These are phyloP conservation scores for Pitta sordida DNA, from an alignment of 2,113 vertebrate species.

Conservation along the genomic window DNA sequence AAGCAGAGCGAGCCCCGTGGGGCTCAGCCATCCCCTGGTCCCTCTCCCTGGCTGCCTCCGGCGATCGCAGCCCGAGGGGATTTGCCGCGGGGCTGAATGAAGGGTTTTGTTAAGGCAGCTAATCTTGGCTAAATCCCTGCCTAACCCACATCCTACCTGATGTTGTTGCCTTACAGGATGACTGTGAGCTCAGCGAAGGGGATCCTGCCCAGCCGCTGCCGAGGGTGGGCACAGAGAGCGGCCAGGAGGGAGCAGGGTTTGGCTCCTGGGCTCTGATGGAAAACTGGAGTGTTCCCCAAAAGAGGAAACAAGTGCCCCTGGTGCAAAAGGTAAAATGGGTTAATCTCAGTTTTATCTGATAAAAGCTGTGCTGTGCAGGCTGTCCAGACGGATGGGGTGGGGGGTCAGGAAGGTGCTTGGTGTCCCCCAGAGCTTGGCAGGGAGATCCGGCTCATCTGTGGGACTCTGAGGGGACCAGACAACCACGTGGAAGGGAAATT, in stretches of 20 bases:
- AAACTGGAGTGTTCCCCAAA: background rate
- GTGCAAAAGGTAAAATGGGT: background rate
- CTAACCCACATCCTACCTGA: background rate
- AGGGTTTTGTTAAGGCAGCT: background rate
- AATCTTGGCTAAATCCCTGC: background rate
- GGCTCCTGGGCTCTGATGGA: background rate
- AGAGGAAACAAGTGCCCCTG: background rate
- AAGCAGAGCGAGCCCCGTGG: rapidly evolving
- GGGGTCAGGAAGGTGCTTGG: background rate
- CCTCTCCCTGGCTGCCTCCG: rapidly evolving
- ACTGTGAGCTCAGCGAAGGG: background rate
- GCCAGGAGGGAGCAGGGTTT: background rate
- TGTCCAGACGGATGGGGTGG: background rate
- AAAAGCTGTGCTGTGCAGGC: background rate
- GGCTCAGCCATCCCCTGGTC: background rate
- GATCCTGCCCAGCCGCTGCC: background rate
- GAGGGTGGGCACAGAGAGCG: rapidly evolving
- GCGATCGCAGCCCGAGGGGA: rapidly evolving
- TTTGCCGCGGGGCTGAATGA: background rate
- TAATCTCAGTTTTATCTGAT: background rate
- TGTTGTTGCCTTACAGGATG: background rate
- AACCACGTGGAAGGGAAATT: rapidly evolving
- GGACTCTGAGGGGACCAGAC: background rate
- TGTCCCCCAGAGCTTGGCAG: background rate
- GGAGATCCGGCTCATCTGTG: background rate